Evolutionary conservation across 2,797 vertebrate species (phyloP).

Genomic region (Pantherophis vulpinus): DNA sequence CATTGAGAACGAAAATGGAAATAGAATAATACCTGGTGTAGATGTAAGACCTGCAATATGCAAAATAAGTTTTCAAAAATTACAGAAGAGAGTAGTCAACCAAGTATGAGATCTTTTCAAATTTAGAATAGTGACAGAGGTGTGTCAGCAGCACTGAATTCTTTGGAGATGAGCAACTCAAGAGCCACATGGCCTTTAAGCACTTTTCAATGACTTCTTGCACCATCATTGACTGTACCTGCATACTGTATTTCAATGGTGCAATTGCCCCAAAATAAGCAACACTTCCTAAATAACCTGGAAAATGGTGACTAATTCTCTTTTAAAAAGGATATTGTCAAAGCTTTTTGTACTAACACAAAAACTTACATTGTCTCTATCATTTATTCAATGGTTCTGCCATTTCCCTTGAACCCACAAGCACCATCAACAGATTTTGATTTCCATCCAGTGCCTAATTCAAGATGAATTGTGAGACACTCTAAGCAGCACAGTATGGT

Average conservation of each 20-base stretch:
- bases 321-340: neutral
- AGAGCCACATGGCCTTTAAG: neutral
- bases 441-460: neutral
- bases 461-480: neutral
- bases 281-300: neutral
- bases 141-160: neutral
- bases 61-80: neutral
- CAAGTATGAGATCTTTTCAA: neutral
- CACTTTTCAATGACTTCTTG: neutral
- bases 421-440: neutral
- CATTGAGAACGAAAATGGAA: neutral
- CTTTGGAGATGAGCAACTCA: neutral
- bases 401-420: neutral
- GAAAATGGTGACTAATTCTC: neutral
- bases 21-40: neutral
- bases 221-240: neutral
- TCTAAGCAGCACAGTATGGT: neutral
- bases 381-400: neutral
- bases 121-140: neutral
- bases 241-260: neutral
- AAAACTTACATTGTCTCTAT: neutral
- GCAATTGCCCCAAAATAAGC: neutral
- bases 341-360: neutral
- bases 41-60: neutral
- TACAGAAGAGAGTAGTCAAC: neutral